Evolutionary conservation across 1,140 invertebrate species (phyloP).

Genomic region (Plutomurus gul): DNA sequence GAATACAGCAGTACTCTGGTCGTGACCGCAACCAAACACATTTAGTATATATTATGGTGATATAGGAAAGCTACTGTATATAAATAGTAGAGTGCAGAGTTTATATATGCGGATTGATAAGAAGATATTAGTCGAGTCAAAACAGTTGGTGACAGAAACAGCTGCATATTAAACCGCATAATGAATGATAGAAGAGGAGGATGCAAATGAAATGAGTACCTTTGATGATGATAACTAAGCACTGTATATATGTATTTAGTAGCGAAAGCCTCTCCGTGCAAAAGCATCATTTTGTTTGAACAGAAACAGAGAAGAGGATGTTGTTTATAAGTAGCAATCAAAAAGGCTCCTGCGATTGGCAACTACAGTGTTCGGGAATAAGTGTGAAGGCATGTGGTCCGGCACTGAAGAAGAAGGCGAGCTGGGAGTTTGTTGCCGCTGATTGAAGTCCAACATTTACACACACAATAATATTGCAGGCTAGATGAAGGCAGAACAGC

Average conservation of each 20-base stretch:
- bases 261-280: background rate
- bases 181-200: conserved; percentile 4
- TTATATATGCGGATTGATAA: background rate
- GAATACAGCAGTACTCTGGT: too few relatives aligned
- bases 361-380: background rate
- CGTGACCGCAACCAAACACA: too few relatives aligned
- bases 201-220: conserved; percentile 24
- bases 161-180: conserved; percentile 26
- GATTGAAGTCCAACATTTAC: background rate
- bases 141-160: conserved; percentile 18
- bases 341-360: background rate
- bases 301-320: conserved; percentile 23
- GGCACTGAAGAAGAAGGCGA: background rate
- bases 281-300: conserved; percentile 18
- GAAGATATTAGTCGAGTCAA: conserved; percentile 9
- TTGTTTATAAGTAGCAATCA: conserved; percentile 24
- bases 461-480: background rate
- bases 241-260: too few relatives aligned
- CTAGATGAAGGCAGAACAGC: background rate
- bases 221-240: conserved; percentile 27
- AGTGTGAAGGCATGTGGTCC: conserved; percentile 12
- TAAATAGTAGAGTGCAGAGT: too few relatives aligned
- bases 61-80: too few relatives aligned
- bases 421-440: background rate
- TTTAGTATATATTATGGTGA: too few relatives aligned